Evolutionary conservation across 2,113 vertebrate species (phyloP).

Genomic region (Sapayoa aenigma): DNA sequence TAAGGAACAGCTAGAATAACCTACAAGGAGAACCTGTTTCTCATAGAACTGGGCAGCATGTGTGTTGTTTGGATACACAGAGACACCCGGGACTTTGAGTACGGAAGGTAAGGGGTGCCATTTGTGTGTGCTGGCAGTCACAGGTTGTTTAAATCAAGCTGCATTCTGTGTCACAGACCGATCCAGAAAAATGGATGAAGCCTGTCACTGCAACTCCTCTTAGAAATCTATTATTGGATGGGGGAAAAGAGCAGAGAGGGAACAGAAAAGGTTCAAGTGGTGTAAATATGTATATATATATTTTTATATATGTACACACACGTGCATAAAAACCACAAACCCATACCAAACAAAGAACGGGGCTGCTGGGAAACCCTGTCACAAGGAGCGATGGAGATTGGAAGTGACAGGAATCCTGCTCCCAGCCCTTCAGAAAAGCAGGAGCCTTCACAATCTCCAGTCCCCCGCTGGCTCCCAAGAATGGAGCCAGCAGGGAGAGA

Average conservation of each 20-base stretch:
- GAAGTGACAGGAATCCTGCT: conserved; percentile 42
- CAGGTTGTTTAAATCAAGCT: background rate
- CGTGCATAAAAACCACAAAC: background rate
- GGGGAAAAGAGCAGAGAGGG: background rate
- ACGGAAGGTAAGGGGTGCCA: background rate
- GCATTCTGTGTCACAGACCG: background rate
- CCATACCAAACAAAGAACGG: background rate
- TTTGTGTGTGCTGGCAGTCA: background rate
- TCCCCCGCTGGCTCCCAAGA: conserved; percentile 40
- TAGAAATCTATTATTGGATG: background rate
- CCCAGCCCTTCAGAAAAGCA: conserved; percentile 15
- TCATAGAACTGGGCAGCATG: rapidly evolving
- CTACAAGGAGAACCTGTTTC: background rate
- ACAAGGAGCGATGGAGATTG: background rate
- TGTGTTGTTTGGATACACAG: background rate
- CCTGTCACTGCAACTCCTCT: background rate
- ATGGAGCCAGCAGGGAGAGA: conserved; percentile 54
- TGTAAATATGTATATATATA: background rate
- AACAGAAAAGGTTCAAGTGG: background rate
- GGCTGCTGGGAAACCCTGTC: conserved; percentile 21
- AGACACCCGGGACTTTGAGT: background rate
- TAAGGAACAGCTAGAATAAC: background rate
- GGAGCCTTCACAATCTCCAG: conserved; percentile 37
- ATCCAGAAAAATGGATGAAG: background rate
- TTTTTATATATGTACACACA: background rate